Evolutionary conservation across 2,797 vertebrate genomes (phyloP).

Genomic region (Spheniscus humboldti): DNA sequence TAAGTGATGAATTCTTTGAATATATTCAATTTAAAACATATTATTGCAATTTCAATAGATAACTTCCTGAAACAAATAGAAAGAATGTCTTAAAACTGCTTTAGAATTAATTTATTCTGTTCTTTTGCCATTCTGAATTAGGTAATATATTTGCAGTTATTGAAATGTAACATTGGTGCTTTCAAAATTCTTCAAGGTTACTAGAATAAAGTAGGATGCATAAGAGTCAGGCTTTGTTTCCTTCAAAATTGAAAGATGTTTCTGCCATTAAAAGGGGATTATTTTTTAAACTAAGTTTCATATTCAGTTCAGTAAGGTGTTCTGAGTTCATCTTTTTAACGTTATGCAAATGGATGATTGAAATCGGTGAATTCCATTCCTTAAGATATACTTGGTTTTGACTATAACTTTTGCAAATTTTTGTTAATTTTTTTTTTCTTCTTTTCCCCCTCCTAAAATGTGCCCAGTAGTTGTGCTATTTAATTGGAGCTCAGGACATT

Average conservation of each 20-base stretch:
- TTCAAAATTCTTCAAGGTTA: not conserved
- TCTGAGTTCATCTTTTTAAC: not conserved
- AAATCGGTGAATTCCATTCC: not conserved
- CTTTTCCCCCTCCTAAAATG: rapidly evolving
- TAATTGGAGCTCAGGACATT: not conserved
- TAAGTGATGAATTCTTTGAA: not conserved
- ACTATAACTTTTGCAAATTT: not conserved
- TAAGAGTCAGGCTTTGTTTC: not conserved
- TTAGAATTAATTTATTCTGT: not conserved
- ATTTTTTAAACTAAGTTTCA: not conserved
- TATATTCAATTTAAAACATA: not conserved
- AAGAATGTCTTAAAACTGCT: not conserved
- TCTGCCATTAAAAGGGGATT: not conserved
- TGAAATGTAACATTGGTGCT: not conserved
- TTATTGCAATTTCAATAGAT: not conserved
- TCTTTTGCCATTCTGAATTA: not conserved
- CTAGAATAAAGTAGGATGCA: not conserved
- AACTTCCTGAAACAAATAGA: not conserved
- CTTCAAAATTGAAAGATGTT: not conserved
- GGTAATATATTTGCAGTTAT: not conserved
- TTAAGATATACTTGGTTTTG: not conserved
- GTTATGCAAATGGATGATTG: not conserved
- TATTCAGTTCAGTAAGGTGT: not conserved
- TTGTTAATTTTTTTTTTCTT: not conserved
- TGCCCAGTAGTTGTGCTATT: not conserved